Percentiles rank a stretch among this genome's conserved stretches.
phyloP scores from a whole-genome alignment of 1,140 invertebrate species.

The Ceratina japonica region DNA sequence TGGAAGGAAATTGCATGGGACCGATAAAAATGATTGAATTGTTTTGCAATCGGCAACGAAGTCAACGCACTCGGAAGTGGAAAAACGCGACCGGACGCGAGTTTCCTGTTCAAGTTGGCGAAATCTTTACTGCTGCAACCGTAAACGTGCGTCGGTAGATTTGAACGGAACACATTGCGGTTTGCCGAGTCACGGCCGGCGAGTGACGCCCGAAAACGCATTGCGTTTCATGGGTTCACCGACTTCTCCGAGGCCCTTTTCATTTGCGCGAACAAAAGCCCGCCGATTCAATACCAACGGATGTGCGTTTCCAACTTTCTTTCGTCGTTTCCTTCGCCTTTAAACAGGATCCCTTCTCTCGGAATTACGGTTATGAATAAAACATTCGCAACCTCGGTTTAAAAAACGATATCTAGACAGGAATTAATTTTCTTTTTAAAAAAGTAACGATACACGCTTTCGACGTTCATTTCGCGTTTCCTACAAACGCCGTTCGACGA shows the following conservation, averaged over 20 bases:
- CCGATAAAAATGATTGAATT: too few relatives aligned
- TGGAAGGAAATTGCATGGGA: too few relatives aligned
- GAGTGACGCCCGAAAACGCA: slow-evolving; percentile 70
- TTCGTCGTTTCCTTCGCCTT: neutral
- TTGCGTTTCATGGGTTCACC: slow-evolving; percentile 48
- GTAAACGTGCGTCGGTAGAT: slow-evolving; percentile 14
- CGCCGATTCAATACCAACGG: neutral
- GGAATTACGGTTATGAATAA: too few relatives aligned
- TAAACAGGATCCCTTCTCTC: too few relatives aligned
- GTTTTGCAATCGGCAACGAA: neutral
- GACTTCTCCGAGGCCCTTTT: neutral
- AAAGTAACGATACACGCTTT: too few relatives aligned
- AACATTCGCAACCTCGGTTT: too few relatives aligned
- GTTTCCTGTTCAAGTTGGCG: slow-evolving; percentile 63
- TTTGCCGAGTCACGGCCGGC: slow-evolving; percentile 40
- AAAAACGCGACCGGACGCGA: slow-evolving; percentile 60
- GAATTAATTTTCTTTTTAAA: too few relatives aligned
- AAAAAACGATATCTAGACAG: too few relatives aligned
- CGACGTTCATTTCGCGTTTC: too few relatives aligned
- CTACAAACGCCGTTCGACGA: too few relatives aligned
- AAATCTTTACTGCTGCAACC: slow-evolving; percentile 55
- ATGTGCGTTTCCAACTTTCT: slow-evolving; percentile 7
- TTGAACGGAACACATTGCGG: slow-evolving; percentile 64
- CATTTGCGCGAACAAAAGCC: slow-evolving; percentile 2
- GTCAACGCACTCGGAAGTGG: slow-evolving; percentile 8